Conservation (phyloP, 2,888 invertebrate species). For the Dolichomitus sp. region DNA sequence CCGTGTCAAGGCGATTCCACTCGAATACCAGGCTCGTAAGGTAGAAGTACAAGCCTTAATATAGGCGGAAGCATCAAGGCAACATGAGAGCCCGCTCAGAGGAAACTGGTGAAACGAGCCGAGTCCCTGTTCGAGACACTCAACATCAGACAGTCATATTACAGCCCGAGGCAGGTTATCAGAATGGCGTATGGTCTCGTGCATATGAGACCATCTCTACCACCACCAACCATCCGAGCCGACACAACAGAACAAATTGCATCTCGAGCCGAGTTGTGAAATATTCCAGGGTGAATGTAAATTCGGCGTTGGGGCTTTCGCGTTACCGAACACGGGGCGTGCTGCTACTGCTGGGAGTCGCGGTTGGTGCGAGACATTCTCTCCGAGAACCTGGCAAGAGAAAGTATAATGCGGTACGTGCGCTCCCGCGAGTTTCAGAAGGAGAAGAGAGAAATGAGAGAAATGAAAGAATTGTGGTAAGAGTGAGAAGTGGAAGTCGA, state of each 20-base stretch:
- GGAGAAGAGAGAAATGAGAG: slow-evolving; percentile 49
- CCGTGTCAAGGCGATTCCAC: slow-evolving; percentile 28
- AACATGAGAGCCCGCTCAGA: slow-evolving; percentile 28
- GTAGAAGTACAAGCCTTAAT: neutral
- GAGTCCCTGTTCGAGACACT: slow-evolving; percentile 55
- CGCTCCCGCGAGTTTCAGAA: slow-evolving; percentile 32
- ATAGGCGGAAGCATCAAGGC: neutral
- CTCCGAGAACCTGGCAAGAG: slow-evolving; percentile 49
- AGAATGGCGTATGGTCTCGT: slow-evolving; percentile 62
- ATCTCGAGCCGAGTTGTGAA: slow-evolving; percentile 71
- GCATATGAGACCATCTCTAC: slow-evolving; percentile 10
- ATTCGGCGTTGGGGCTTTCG: slow-evolving; percentile 68
- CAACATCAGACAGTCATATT: slow-evolving; percentile 56
- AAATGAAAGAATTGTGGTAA: slow-evolving; percentile 55
- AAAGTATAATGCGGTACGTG: slow-evolving; percentile 61
- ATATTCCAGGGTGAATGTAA: slow-evolving; percentile 78
- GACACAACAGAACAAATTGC: slow-evolving; percentile 78
- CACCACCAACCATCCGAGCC: slow-evolving; percentile 40
- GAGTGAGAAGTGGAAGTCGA: slow-evolving; percentile 63
- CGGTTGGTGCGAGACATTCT: slow-evolving; percentile 50
- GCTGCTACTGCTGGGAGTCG: slow-evolving; percentile 26
- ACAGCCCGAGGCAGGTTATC: slow-evolving; percentile 70
- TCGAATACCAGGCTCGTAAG: neutral
- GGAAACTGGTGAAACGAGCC: slow-evolving; percentile 58
- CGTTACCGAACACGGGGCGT: slow-evolving; percentile 18